Evolutionary conservation across 2,113 vertebrate genomes (phyloP).

Genomic region (Cranoglanis bouderius): DNA sequence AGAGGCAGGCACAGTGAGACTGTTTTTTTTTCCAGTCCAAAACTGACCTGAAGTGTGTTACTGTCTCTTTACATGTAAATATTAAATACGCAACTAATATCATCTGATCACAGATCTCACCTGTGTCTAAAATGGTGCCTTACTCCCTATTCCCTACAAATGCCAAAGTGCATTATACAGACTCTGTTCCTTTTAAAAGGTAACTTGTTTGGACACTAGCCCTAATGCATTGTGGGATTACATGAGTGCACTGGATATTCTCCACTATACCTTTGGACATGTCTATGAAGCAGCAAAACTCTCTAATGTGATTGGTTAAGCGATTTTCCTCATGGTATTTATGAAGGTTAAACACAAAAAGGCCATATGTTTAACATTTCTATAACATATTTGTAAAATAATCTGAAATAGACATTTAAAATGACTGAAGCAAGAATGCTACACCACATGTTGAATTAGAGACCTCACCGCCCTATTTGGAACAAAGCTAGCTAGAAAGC

Average conservation of each 20-base stretch:
- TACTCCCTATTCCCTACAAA: not conserved
- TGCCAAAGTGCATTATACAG: not conserved
- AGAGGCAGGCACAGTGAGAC: constrained; percentile 63
- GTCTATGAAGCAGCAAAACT: not conserved
- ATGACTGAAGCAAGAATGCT: not conserved
- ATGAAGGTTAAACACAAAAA: not conserved
- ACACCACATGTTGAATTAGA: not conserved
- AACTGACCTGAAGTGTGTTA: not conserved
- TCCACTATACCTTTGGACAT: not conserved
- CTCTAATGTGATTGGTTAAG: not conserved
- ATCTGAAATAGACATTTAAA: not conserved
- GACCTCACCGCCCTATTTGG: not conserved
- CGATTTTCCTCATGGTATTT: too few species aligned
- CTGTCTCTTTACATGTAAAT: not conserved
- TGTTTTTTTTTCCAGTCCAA: not conserved
- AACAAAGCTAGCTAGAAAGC: not conserved
- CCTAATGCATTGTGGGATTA: constrained; percentile 2
- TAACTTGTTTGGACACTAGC: not conserved
- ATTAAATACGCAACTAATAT: not conserved
- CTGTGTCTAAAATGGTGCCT: not conserved
- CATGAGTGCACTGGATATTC: not conserved
- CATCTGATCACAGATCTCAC: not conserved
- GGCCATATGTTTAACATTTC: not conserved
- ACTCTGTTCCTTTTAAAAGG: not conserved
- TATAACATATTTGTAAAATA: not conserved